Conservation (phyloP, 2,113 vertebrate genomes). For the Oryzias celebensis region DNA sequence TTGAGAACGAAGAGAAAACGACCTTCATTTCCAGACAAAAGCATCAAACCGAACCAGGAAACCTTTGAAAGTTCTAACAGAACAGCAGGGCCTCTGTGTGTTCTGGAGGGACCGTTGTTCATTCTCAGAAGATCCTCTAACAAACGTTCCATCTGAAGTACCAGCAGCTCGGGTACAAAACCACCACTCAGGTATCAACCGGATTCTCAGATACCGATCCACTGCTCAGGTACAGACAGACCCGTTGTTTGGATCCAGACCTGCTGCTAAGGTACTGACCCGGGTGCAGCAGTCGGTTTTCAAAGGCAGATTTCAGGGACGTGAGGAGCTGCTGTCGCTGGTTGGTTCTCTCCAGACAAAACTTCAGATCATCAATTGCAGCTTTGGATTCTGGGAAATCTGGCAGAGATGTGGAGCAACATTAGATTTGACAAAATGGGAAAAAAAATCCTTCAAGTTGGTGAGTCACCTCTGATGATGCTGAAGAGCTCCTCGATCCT, state of each 20-base stretch:
- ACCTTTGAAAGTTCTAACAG: no score
- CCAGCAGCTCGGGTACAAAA: no score
- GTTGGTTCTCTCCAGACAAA: constrained; percentile 93
- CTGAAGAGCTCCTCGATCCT: constrained; percentile 97
- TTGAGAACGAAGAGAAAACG: background rate
- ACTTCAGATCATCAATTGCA: constrained; percentile 93
- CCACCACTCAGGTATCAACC: no score
- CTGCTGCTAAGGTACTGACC: constrained; percentile 70
- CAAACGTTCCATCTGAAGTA: no score
- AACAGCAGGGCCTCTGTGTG: no score
- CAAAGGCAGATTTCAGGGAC: constrained; percentile 89
- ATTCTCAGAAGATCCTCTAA: no score
- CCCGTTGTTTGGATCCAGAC: no score
- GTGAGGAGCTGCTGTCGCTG: constrained; percentile 93
- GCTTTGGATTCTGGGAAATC: constrained; percentile 97
- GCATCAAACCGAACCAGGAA: no score
- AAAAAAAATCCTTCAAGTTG: background rate
- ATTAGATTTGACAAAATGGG: background rate
- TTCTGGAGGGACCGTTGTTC: no score
- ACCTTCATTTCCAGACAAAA: no score
- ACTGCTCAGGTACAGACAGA: no score
- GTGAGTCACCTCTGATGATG: constrained; percentile 87
- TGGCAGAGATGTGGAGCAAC: constrained; percentile 36
- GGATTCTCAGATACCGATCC: no score
- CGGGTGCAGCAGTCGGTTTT: constrained; percentile 92